These are phyloP conservation scores for Rousettus madagascariensis DNA, from an alignment of 2,797 vertebrate genomes.

Conservation along the genomic window DNA sequence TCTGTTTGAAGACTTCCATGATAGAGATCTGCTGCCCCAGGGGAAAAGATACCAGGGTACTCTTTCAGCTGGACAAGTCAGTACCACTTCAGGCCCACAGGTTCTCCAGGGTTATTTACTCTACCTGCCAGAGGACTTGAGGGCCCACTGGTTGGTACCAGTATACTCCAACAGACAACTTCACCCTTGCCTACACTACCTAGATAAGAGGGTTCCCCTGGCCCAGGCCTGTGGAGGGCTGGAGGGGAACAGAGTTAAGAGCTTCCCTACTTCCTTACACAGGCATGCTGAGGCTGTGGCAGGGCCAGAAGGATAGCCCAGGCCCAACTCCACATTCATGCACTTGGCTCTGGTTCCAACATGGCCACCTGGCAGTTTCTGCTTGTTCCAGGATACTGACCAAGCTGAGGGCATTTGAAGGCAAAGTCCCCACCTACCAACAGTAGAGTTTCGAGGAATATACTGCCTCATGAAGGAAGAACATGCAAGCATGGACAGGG, in stretches of 20 bases:
- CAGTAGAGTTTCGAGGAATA: neutral
- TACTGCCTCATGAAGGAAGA: neutral
- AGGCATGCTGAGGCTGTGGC: neutral
- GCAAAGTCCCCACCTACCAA: neutral
- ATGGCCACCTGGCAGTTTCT: neutral
- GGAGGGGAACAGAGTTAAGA: neutral
- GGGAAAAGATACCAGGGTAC: neutral
- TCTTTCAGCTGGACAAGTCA: neutral
- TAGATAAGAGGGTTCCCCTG: neutral
- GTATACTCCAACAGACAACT: neutral
- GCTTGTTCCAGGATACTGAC: neutral
- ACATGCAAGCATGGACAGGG: neutral
- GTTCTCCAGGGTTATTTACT: neutral
- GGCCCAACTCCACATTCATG: neutral
- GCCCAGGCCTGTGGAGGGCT: neutral
- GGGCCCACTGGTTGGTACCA: neutral
- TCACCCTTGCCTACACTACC: neutral
- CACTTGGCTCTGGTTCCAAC: neutral
- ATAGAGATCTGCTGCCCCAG: neutral
- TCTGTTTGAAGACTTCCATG: neutral
- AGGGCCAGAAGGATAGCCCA: neutral
- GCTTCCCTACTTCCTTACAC: neutral
- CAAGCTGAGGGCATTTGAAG: neutral
- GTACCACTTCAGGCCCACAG: neutral
- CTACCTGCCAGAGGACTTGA: neutral